Percentiles rank a stretch among this genome's conserved stretches.
phyloP scores from a whole-genome alignment of 1,140 invertebrate genomes.

The Doryteuthis pealeii region DNA sequence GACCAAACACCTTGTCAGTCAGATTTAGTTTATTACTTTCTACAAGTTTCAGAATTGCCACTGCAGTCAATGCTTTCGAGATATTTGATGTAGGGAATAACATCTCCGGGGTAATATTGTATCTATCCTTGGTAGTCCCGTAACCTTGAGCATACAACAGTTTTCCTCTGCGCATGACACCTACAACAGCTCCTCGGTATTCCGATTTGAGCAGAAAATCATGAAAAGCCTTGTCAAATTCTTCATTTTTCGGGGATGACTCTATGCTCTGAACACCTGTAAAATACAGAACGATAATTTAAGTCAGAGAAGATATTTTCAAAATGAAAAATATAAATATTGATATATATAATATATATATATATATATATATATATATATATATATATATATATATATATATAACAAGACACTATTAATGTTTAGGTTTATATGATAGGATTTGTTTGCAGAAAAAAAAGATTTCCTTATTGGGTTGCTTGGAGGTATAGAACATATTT shows the following conservation, averaged over 20 bases:
- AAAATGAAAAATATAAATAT: no score
- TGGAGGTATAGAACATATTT: no score
- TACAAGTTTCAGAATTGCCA: conserved; percentile 44
- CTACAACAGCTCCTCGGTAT: conserved; percentile 46
- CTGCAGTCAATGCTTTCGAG: conserved; percentile 49
- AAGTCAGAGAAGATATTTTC: no score
- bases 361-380: no score
- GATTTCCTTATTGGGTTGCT: no score
- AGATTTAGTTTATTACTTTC: conserved; percentile 37
- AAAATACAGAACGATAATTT: no score
- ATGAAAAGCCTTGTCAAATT: conserved; percentile 33
- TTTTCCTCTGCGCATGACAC: conserved; percentile 42
- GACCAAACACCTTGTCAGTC: conserved; percentile 45
- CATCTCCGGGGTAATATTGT: conserved; percentile 26
- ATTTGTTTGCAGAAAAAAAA: no score
- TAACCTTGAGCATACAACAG: conserved; percentile 45
- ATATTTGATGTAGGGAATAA: conserved; percentile 41
- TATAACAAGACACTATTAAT: no score
- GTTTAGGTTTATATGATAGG: no score
- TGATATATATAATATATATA: no score
- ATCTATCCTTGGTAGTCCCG: conserved; percentile 32
- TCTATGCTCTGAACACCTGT: no score
- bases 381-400: no score
- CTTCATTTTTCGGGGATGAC: background rate
- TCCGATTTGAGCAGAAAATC: conserved; percentile 34